Conservation (phyloP, 2,888 invertebrate species). For the Polydrusus cervinus region DNA sequence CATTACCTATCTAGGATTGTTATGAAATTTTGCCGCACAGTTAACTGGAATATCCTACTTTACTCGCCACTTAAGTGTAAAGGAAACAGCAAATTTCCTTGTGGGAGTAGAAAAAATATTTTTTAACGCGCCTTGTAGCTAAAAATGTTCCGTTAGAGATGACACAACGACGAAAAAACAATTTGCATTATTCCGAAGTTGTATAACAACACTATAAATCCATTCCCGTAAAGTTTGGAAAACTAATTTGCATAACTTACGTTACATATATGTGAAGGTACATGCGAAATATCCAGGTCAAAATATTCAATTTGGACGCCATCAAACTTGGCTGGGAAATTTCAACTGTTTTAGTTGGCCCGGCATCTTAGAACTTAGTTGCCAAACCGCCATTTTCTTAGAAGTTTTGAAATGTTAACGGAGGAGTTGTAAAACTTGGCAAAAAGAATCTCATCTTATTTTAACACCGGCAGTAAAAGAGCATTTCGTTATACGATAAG, state of each 20-base stretch:
- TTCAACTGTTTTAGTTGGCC: slow-evolving; percentile 55
- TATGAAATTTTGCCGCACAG: too few relatives aligned
- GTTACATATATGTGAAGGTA: slow-evolving; percentile 41
- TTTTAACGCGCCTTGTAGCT: neutral
- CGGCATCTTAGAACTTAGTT: slow-evolving; percentile 35
- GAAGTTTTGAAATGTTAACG: slow-evolving; percentile 23
- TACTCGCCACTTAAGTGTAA: too few relatives aligned
- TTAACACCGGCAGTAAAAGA: too few relatives aligned
- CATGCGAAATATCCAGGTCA: slow-evolving; percentile 58
- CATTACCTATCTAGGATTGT: too few relatives aligned
- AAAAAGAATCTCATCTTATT: neutral
- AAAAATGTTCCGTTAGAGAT: neutral
- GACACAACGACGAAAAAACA: slow-evolving; percentile 29
- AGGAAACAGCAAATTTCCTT: too few relatives aligned
- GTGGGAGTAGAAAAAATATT: too few relatives aligned
- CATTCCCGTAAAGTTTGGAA: slow-evolving; percentile 28
- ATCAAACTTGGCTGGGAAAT: slow-evolving; percentile 58
- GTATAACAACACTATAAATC: slow-evolving; percentile 34
- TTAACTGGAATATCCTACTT: too few relatives aligned
- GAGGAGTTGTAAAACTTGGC: slow-evolving; percentile 15
- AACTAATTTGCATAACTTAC: slow-evolving; percentile 43
- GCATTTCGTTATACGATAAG: too few relatives aligned
- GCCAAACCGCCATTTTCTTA: slow-evolving; percentile 22
- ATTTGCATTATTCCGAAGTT: slow-evolving; percentile 29
- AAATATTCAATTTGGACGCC: slow-evolving; percentile 61